Conservation (phyloP, 2,797 vertebrate species). For the Sardinella longiceps region DNA sequence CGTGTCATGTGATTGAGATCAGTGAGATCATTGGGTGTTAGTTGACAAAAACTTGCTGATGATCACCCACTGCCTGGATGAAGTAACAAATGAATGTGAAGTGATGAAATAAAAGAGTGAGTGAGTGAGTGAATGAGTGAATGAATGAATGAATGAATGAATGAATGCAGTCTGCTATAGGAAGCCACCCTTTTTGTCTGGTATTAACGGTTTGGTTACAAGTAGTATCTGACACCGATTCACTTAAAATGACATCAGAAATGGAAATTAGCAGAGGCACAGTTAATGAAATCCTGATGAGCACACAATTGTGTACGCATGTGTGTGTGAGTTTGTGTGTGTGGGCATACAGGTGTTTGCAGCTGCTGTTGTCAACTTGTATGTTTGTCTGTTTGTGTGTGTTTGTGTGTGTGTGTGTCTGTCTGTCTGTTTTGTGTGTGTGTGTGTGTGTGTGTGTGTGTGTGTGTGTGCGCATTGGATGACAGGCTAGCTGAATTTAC, state of each 20-base stretch:
- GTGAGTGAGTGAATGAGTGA: background rate
- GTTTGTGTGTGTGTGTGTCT: background rate
- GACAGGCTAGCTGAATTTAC: slow-evolving; percentile 56
- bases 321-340: background rate
- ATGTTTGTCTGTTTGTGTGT: background rate
- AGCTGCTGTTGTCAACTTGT: too few species aligned
- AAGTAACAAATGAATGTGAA: background rate
- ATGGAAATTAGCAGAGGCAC: background rate
- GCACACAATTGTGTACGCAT: background rate
- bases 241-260: background rate
- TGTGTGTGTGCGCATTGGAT: slow-evolving; percentile 37
- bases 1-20: background rate
- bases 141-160: background rate
- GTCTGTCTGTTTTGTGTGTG: background rate
- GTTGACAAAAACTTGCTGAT: background rate
- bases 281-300: background rate
- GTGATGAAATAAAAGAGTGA: background rate
- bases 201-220: background rate
- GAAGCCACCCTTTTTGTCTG: background rate
- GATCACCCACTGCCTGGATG: background rate
- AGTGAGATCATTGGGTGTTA: background rate
- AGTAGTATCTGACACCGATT: background rate
- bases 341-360: too few species aligned
- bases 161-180: background rate
- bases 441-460: background rate